phyloP scores from a whole-genome alignment of 2,888 invertebrate species.

The Drosophila subquinaria region DNA sequence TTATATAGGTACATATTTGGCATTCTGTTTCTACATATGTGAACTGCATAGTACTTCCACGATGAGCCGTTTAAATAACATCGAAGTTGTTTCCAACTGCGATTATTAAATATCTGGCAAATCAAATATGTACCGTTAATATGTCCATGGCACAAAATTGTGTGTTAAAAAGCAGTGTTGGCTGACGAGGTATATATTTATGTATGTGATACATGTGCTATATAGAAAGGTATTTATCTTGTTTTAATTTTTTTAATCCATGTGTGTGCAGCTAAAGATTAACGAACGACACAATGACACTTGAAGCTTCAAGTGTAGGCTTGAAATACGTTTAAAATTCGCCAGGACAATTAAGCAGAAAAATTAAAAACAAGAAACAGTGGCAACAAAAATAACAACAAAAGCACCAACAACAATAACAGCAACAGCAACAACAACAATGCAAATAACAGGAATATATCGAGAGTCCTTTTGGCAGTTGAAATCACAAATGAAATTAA shows the following conservation, averaged over 20 bases:
- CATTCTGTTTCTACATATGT: not conserved
- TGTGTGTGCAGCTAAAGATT: not conserved
- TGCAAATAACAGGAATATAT: constrained; percentile 24
- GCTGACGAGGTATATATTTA: no score
- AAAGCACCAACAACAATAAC: constrained; percentile 1
- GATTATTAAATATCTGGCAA: not conserved
- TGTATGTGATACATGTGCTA: no score
- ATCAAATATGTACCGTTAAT: not conserved
- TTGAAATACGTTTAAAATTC: constrained; percentile 22
- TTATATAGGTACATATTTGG: not conserved
- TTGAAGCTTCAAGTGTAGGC: constrained; percentile 7
- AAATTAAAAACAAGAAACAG: constrained; percentile 15
- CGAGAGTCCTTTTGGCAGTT: constrained; percentile 51
- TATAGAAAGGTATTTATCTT: no score
- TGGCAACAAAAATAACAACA: not conserved
- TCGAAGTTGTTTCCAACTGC: not conserved
- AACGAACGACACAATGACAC: constrained; percentile 8
- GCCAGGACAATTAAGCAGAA: constrained; percentile 26
- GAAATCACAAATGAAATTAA: constrained; percentile 60
- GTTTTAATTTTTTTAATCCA: not conserved
- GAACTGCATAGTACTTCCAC: not conserved
- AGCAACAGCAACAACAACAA: constrained; percentile 5
- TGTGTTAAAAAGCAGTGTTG: not conserved
- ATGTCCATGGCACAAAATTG: not conserved
- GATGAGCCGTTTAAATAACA: not conserved